phyloP scores from a whole-genome alignment of 2,113 vertebrate genomes.

The human (Homo sapiens) region DNA sequence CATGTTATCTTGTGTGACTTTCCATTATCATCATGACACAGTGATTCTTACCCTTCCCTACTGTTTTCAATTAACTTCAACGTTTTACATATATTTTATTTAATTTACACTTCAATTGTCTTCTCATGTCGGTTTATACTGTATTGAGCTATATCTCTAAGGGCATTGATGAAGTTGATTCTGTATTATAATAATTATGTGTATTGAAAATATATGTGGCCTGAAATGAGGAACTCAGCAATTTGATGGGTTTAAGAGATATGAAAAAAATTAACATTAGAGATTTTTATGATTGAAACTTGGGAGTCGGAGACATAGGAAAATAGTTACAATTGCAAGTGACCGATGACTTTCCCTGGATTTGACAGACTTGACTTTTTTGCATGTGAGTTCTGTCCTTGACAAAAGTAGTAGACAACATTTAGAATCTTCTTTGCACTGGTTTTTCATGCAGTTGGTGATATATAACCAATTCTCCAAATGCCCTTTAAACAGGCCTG shows the following conservation, averaged over 20 bases:
- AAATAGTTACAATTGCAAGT: neutral
- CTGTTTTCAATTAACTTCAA: neutral
- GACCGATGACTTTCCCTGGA: neutral
- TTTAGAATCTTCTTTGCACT: neutral
- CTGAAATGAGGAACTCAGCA: neutral
- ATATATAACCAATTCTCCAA: slow-evolving; percentile 28
- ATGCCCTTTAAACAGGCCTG: neutral
- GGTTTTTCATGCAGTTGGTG: slow-evolving; percentile 7
- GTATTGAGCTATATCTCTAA: neutral
- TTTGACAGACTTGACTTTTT: neutral
- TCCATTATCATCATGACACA: neutral
- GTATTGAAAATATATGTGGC: neutral
- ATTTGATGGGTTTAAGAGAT: neutral
- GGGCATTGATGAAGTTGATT: neutral
- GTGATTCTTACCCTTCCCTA: neutral
- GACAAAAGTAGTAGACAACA: neutral
- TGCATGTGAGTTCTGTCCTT: neutral
- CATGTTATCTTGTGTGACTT: neutral
- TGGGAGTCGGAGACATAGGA: neutral
- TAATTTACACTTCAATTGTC: neutral
- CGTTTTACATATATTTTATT: neutral
- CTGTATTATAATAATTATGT: neutral
- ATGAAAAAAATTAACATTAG: neutral
- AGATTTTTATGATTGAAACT: slow-evolving; percentile 19
- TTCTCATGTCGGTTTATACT: neutral